Evolutionary conservation across 2,113 vertebrate species (phyloP).

Genomic region (Budorcas taxicolor): DNA sequence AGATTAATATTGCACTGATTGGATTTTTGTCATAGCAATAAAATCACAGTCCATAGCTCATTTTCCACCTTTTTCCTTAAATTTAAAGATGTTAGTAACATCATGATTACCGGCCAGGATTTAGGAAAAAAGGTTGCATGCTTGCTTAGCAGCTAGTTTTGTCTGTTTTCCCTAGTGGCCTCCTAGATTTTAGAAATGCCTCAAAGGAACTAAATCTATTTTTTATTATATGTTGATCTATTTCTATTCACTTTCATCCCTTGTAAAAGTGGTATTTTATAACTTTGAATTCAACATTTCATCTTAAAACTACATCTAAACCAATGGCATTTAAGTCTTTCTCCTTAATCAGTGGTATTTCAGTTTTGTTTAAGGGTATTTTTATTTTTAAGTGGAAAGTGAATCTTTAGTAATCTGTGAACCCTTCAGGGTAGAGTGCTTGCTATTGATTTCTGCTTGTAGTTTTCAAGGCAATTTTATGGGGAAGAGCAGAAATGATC

Average conservation of each 20-base stretch:
- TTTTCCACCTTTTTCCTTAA: not conserved
- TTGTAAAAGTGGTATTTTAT: not conserved
- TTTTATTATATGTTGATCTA: not conserved
- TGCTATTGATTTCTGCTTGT: constrained; percentile 24
- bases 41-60: constrained; percentile 2
- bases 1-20: not conserved
- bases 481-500: not conserved
- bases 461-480: constrained; percentile 35
- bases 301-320: constrained; percentile 29
- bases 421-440: not conserved
- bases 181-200: not conserved
- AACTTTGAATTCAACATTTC: constrained; percentile 13
- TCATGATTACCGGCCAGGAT: not conserved
- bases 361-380: not conserved
- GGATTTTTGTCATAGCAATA: not conserved
- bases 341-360: not conserved
- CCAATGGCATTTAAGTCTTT: not conserved
- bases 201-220: not conserved
- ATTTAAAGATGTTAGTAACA: not conserved
- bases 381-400: constrained; percentile 23
- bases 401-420: not conserved
- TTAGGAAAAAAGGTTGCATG: constrained; percentile 20
- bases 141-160: constrained; percentile 21
- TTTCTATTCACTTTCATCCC: not conserved
- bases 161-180: constrained; percentile 6